These are phyloP conservation scores for Pollachius pollachius DNA, from an alignment of 2,113 vertebrate species.

Conservation along the genomic window DNA sequence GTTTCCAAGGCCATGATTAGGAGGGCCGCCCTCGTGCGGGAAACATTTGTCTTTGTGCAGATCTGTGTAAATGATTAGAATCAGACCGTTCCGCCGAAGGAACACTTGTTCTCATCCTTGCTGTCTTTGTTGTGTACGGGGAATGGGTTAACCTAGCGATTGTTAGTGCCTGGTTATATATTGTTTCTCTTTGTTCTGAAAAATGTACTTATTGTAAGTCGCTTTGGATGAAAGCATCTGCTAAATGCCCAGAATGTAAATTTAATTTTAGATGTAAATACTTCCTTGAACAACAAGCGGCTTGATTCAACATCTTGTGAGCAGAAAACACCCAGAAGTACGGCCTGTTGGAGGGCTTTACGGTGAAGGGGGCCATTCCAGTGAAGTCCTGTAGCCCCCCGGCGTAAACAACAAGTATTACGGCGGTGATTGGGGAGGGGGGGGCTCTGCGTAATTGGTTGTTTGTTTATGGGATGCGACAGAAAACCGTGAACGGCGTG, in stretches of 20 bases:
- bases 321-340: not conserved
- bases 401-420: constrained; percentile 28
- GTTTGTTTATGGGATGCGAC: constrained; percentile 73
- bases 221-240: no score
- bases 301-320: not conserved
- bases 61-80: constrained; percentile 48
- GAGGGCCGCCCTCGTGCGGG: constrained; percentile 26
- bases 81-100: constrained; percentile 33
- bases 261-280: no score
- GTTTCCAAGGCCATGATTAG: constrained; percentile 45
- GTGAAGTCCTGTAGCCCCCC: constrained; percentile 13
- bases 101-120: constrained; percentile 3
- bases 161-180: no score
- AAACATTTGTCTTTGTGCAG: constrained; percentile 65
- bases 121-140: no score
- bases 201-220: no score
- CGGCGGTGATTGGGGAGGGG: constrained; percentile 52
- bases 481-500: constrained; percentile 45
- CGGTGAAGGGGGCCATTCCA: no score
- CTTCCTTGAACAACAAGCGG: no score
- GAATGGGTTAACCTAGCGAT: no score
- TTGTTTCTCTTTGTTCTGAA: no score
- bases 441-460: constrained; percentile 64
- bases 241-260: no score
- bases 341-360: no score